Conservation (phyloP, 2,888 invertebrate species). For the Machimus rusticus region DNA sequence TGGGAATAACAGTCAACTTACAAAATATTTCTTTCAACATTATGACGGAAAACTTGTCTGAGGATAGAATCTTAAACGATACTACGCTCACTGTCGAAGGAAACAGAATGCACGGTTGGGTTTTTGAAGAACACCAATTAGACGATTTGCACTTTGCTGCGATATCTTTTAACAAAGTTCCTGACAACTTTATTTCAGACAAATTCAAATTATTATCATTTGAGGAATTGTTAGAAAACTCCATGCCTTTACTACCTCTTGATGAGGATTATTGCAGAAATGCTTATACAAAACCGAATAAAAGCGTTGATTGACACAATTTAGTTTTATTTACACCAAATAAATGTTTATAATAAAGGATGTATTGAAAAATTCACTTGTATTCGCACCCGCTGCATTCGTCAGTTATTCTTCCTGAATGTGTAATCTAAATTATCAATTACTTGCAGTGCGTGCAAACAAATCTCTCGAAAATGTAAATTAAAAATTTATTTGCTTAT, state of each 20-base stretch:
- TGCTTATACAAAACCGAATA: conserved; percentile 69
- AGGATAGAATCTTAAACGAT: conserved; percentile 65
- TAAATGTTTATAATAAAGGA: neutral
- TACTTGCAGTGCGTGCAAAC: no score
- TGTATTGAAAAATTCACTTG: no score
- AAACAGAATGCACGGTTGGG: conserved; percentile 70
- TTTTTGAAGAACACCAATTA: conserved; percentile 84
- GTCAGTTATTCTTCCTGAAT: no score
- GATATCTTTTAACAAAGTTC: conserved; percentile 68
- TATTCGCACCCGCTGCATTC: no score
- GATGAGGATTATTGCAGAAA: conserved; percentile 67
- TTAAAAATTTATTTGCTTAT: no score
- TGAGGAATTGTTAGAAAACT: conserved; percentile 68
- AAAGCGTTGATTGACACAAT: conserved; percentile 46
- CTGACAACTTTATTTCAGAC: neutral
- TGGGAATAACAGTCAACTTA: conserved; percentile 82
- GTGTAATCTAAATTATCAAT: no score
- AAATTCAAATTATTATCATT: conserved; percentile 68
- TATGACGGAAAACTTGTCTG: conserved; percentile 65
- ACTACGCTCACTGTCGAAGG: conserved; percentile 72
- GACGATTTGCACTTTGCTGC: conserved; percentile 80
- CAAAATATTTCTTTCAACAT: conserved; percentile 78
- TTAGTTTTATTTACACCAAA: neutral
- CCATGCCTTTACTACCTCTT: conserved; percentile 63
- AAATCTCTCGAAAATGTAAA: no score